Conservation (phyloP, 1,140 invertebrate species). For the Pentalonia nigronervosa region DNA sequence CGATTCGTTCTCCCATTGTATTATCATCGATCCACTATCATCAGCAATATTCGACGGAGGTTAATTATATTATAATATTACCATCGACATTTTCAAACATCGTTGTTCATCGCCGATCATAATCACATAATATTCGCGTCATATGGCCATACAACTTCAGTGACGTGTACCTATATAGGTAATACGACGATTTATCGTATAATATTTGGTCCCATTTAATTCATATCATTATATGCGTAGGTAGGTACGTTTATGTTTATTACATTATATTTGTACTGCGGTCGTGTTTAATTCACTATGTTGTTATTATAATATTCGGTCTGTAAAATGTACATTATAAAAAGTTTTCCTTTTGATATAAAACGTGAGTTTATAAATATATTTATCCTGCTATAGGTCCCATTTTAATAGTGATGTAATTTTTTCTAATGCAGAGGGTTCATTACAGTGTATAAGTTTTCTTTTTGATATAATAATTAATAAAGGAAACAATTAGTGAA, state of each 20-base stretch:
- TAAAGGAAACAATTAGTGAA: background rate
- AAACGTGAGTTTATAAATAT: background rate
- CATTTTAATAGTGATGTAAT: background rate
- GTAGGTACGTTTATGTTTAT: background rate
- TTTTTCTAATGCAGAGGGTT: slow-evolving; percentile 8
- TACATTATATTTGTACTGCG: background rate
- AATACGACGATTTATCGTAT: too few relatives aligned
- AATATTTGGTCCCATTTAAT: background rate
- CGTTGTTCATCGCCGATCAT: background rate
- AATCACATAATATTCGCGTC: too few relatives aligned
- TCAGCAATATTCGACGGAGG: background rate
- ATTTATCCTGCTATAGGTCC: background rate
- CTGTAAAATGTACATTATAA: background rate
- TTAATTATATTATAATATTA: background rate
- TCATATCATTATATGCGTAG: background rate
- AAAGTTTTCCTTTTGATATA: background rate
- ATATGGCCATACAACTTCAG: too few relatives aligned
- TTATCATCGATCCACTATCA: background rate
- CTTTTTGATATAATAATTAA: slow-evolving; percentile 19
- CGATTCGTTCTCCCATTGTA: background rate
- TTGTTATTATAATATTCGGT: background rate
- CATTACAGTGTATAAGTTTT: background rate
- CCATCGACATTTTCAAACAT: background rate
- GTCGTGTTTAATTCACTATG: background rate
- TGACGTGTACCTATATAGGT: too few relatives aligned